phyloP scores from a whole-genome alignment of 1,140 invertebrate species.

The Drosophila triauraria region DNA sequence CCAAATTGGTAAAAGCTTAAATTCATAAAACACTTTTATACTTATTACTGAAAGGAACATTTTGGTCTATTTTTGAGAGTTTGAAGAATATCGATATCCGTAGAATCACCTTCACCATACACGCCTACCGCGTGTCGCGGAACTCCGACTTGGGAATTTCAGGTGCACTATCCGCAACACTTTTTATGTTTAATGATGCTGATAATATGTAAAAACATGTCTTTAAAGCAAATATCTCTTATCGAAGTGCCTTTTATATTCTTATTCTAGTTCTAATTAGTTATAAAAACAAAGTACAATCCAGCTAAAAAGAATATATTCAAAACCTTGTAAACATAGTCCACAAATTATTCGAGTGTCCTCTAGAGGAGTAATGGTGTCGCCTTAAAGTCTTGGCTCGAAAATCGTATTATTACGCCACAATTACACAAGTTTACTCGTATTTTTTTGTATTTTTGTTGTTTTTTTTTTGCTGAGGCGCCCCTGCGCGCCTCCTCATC shows the following conservation, averaged over 20 bases:
- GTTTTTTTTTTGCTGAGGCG: slow-evolving; percentile 9
- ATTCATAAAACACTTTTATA: too few relatives aligned
- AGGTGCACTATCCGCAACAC: too few relatives aligned
- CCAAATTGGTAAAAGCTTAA: too few relatives aligned
- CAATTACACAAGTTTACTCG: slow-evolving; percentile 72
- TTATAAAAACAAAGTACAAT: background rate
- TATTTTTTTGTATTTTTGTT: slow-evolving; percentile 17
- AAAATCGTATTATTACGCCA: slow-evolving; percentile 80
- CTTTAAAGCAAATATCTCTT: background rate
- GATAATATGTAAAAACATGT: too few relatives aligned
- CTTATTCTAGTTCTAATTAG: background rate
- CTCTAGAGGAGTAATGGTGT: slow-evolving; percentile 29
- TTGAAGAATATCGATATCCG: background rate
- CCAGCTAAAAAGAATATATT: background rate
- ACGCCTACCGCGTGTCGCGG: too few relatives aligned
- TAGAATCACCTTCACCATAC: too few relatives aligned
- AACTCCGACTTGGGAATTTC: too few relatives aligned
- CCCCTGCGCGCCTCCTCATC: slow-evolving; percentile 11
- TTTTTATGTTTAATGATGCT: too few relatives aligned
- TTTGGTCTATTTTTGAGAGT: background rate
- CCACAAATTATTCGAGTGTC: slow-evolving; percentile 2
- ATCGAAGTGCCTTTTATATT: background rate
- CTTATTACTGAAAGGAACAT: too few relatives aligned
- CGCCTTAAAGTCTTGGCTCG: slow-evolving; percentile 63
- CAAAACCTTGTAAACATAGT: background rate